phyloP scores from a whole-genome alignment of 2,113 vertebrate genomes.

The Barbus barbus region DNA sequence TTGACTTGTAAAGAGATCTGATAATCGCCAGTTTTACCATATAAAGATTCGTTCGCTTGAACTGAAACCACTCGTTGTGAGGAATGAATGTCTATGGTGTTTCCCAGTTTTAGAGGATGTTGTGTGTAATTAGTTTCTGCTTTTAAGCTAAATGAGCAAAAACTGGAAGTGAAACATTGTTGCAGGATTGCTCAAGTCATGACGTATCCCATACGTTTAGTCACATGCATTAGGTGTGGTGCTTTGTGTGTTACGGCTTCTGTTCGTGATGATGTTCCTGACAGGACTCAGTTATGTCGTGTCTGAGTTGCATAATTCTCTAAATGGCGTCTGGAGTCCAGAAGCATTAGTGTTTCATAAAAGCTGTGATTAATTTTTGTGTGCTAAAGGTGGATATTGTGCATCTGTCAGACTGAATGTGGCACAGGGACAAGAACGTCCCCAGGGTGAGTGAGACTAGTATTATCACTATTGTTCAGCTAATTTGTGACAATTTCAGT shows the following conservation, averaged over 20 bases:
- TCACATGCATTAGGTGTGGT: not conserved
- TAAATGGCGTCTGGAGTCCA: constrained; percentile 18
- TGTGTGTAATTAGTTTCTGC: constrained; percentile 17
- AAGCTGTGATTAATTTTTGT: not conserved
- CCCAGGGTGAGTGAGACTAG: not conserved
- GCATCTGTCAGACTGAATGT: not conserved
- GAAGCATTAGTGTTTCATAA: constrained; percentile 8
- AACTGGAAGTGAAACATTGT: not conserved
- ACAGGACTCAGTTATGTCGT: not conserved
- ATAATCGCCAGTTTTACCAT: too few species aligned
- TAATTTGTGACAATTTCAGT: not conserved
- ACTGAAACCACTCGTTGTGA: not conserved
- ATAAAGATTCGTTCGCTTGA: not conserved
- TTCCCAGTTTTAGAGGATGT: not conserved
- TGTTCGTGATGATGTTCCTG: not conserved
- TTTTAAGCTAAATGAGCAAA: constrained; percentile 3
- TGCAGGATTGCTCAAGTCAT: not conserved
- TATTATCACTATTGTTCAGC: not conserved
- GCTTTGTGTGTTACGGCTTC: not conserved
- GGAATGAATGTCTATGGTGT: not conserved
- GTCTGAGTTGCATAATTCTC: constrained; percentile 38
- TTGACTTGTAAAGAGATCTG: not conserved
- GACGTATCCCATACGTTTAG: not conserved
- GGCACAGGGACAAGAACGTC: not conserved
- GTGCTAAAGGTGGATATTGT: not conserved